phyloP scores from a whole-genome alignment of 2,113 vertebrate genomes.

The Saimiri boliviensis region DNA sequence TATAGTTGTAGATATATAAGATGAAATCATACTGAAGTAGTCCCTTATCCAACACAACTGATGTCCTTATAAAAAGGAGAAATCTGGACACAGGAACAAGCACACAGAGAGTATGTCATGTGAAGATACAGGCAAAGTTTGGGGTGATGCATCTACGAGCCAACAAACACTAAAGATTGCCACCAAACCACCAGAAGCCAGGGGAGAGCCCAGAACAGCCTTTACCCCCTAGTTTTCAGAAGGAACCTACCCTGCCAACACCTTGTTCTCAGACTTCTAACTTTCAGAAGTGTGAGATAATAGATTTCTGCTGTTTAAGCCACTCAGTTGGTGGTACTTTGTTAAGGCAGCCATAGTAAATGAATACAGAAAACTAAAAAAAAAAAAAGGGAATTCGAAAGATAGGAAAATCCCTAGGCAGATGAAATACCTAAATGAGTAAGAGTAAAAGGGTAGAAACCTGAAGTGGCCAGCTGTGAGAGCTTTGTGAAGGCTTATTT shows the following conservation, averaged over 20 bases:
- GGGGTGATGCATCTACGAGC: background rate
- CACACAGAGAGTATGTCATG: background rate
- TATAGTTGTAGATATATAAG: background rate
- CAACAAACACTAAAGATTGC: background rate
- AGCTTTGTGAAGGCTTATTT: background rate
- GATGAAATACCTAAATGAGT: background rate
- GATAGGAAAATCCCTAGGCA: background rate
- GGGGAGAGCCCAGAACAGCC: background rate
- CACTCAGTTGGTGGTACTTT: background rate
- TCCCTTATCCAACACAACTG: background rate
- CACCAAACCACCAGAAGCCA: background rate
- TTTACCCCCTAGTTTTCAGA: background rate
- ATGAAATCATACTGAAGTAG: background rate
- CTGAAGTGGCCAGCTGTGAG: background rate
- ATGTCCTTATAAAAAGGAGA: background rate
- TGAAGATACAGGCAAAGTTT: background rate
- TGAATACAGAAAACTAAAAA: background rate
- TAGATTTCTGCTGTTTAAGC: background rate
- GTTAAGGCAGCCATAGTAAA: background rate
- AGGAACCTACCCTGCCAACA: background rate
- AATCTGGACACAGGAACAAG: background rate
- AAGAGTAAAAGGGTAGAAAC: background rate
- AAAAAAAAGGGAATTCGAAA: background rate
- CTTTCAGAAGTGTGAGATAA: background rate
- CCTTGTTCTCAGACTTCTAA: background rate